Conservation (phyloP, 2,113 vertebrate genomes). For the Hydrochoerus hydrochaeris region DNA sequence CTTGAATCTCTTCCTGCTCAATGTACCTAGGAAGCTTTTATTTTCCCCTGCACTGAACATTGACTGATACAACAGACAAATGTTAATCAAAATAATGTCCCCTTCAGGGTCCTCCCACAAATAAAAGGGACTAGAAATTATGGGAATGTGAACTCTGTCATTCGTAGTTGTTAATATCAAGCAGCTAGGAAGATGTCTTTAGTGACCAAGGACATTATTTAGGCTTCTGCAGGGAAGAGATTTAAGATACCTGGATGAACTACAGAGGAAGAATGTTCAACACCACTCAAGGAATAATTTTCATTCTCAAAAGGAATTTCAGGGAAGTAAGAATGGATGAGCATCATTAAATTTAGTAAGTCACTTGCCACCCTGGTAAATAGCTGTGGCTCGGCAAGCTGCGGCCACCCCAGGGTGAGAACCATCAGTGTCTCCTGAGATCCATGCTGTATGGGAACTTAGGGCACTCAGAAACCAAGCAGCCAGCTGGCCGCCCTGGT, state of each 20-base stretch:
- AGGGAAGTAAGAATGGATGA: neutral
- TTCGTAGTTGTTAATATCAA: neutral
- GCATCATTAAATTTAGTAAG: slow-evolving; percentile 38
- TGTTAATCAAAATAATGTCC: neutral
- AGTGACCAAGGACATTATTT: neutral
- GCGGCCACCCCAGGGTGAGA: too few species aligned
- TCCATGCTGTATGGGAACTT: too few species aligned
- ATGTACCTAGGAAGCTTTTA: neutral
- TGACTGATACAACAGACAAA: neutral
- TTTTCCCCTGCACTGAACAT: neutral
- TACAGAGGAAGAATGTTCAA: neutral
- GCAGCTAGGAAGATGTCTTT: neutral
- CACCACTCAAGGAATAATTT: neutral
- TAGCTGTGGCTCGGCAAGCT: too few species aligned
- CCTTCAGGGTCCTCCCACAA: neutral
- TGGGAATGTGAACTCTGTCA: neutral
- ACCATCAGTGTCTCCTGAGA: too few species aligned
- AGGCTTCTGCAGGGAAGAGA: neutral
- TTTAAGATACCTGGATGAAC: neutral
- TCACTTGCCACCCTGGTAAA: too few species aligned
- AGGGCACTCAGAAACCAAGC: too few species aligned
- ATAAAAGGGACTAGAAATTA: neutral
- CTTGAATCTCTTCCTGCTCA: slow-evolving; percentile 12
- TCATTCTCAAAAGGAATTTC: slow-evolving; percentile 21
- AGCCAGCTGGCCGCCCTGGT: too few species aligned